Percentiles rank a stretch among this genome's conserved stretches.
phyloP scores from a whole-genome alignment of 2,113 vertebrate species.

The Lophura nycthemera region DNA sequence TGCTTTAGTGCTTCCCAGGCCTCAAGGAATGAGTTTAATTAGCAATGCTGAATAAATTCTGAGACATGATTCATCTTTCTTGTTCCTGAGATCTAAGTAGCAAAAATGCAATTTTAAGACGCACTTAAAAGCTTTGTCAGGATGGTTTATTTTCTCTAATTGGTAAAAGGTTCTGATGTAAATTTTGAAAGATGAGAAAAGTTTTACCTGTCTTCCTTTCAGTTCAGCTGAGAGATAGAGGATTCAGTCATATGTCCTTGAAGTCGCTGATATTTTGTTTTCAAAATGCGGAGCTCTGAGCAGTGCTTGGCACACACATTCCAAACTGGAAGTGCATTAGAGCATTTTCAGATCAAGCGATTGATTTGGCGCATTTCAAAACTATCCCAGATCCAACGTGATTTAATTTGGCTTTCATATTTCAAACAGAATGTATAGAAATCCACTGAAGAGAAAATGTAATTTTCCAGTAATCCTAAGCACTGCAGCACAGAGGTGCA shows the following conservation, averaged over 20 bases:
- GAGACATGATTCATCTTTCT: slow-evolving; percentile 71
- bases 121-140: slow-evolving; percentile 8
- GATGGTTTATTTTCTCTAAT: neutral
- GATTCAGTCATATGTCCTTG: neutral
- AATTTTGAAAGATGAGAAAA: neutral
- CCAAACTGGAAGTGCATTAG: slow-evolving; percentile 22
- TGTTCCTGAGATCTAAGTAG: slow-evolving; percentile 53
- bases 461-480: neutral
- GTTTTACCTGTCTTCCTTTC: slow-evolving; percentile 33
- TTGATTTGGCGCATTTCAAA: slow-evolving; percentile 61
- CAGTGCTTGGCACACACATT: slow-evolving; percentile 35
- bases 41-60: slow-evolving; percentile 70
- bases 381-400: slow-evolving; percentile 46
- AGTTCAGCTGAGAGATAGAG: slow-evolving; percentile 25
- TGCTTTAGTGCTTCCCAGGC: slow-evolving; percentile 65
- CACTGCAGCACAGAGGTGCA: neutral
- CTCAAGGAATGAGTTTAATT: slow-evolving; percentile 78
- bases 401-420: slow-evolving; percentile 59
- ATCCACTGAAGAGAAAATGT: slow-evolving; percentile 39
- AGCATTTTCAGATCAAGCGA: slow-evolving; percentile 41
- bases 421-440: slow-evolving; percentile 45
- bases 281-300: slow-evolving; percentile 29
- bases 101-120: slow-evolving; percentile 45
- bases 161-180: neutral
- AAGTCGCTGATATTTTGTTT: slow-evolving; percentile 19